Evolutionary conservation across 2,888 invertebrate species (phyloP).

Genomic region (Hirtodrosophila cameraria): DNA sequence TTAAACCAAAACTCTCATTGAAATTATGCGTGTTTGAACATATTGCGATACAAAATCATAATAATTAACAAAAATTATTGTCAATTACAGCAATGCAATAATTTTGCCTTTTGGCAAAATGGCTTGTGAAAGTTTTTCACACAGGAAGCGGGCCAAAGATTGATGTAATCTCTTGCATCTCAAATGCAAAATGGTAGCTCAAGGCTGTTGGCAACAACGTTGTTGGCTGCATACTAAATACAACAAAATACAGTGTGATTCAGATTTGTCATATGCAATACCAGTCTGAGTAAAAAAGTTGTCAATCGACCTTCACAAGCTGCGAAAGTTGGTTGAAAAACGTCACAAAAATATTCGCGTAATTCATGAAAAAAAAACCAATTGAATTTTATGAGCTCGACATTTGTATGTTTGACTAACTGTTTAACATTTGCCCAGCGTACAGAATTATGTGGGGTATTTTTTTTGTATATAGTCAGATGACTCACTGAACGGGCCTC

Average conservation of each 20-base stretch:
- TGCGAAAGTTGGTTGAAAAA: slow-evolving; percentile 42
- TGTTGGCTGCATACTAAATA: slow-evolving; percentile 61
- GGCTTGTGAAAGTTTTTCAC: slow-evolving; percentile 67
- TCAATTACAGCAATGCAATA: slow-evolving; percentile 6
- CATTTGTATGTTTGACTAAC: slow-evolving; percentile 1
- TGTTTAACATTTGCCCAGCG: slow-evolving; percentile 55
- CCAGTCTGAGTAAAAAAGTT: slow-evolving; percentile 22
- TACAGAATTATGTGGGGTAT: slow-evolving; percentile 47
- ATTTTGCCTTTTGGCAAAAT: slow-evolving; percentile 15
- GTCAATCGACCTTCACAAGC: slow-evolving; percentile 60
- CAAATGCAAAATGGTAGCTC: slow-evolving; percentile 56
- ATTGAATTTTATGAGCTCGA: slow-evolving; percentile 40
- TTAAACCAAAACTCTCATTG: slow-evolving; percentile 19
- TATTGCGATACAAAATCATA: slow-evolving; percentile 40
- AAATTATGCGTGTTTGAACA: slow-evolving; percentile 44
- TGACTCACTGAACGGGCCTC: slow-evolving; percentile 48
- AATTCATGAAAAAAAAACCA: slow-evolving; percentile 49
- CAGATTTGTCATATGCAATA: slow-evolving; percentile 52
- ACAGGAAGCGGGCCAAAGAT: slow-evolving; percentile 66
- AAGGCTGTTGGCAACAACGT: slow-evolving; percentile 61
- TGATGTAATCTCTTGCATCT: slow-evolving; percentile 63
- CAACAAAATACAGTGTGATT: slow-evolving; percentile 50
- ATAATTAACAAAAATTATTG: slow-evolving; percentile 43
- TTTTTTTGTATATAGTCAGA: slow-evolving; percentile 8
- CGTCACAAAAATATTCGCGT: slow-evolving; percentile 58